phyloP scores from a whole-genome alignment of 2,888 invertebrate species.

The Hydropsyche betteni region DNA sequence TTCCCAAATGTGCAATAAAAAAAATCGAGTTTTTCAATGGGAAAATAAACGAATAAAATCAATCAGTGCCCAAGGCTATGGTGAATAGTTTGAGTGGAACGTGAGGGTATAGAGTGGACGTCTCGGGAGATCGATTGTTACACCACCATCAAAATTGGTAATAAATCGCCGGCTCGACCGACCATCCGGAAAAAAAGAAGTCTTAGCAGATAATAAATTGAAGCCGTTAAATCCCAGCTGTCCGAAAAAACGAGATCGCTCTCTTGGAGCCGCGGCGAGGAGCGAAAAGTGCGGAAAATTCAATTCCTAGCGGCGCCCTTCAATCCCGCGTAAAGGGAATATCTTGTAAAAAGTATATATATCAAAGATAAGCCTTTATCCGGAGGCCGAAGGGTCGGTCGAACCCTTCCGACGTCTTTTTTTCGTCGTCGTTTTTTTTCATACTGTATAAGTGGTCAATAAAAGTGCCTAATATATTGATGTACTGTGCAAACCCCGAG shows the following conservation, averaged over 20 bases:
- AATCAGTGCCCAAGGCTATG: too few species aligned
- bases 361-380: conserved; percentile 39
- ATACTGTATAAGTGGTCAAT: conserved; percentile 51
- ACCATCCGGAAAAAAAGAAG: conserved; percentile 9
- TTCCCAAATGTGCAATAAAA: too few species aligned
- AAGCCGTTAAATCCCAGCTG: conserved; percentile 50
- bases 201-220: conserved; percentile 50
- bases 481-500: conserved; percentile 47
- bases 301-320: conserved; percentile 27
- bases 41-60: too few species aligned
- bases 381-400: conserved; percentile 39
- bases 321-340: conserved; percentile 38
- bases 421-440: conserved; percentile 35
- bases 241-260: conserved; percentile 39
- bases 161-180: conserved; percentile 18
- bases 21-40: too few species aligned
- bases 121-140: conserved; percentile 32
- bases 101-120: conserved; percentile 4
- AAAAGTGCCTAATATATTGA: conserved; percentile 51
- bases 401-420: conserved; percentile 41
- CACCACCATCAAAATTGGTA: conserved; percentile 30
- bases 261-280: neutral
- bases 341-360: conserved; percentile 34
- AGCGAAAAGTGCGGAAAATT: conserved; percentile 37
- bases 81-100: neutral